A percentile compares a stretch with the other conserved stretches of the same genome.
phyloP scores from a whole-genome alignment of 2,797 vertebrate species.

The Xiphophorus birchmanni region DNA sequence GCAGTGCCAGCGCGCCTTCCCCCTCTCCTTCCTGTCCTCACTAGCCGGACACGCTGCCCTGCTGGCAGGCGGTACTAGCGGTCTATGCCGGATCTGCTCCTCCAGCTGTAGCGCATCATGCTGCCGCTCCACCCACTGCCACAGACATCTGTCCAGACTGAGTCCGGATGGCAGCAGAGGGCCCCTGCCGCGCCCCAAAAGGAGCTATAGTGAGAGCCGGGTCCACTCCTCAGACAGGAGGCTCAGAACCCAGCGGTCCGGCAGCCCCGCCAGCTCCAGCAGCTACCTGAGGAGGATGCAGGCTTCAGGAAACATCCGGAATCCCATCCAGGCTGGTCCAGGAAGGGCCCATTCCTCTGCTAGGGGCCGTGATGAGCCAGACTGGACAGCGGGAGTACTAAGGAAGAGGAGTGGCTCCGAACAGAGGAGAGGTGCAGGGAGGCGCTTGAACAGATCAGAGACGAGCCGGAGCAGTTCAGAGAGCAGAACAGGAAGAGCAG shows the following conservation, averaged over 20 bases:
- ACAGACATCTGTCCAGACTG: constrained; percentile 51
- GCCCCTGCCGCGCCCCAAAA: constrained; percentile 41
- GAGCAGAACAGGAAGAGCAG: constrained; percentile 46
- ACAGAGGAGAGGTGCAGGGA: constrained; percentile 47
- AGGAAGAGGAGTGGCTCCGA: constrained; percentile 59
- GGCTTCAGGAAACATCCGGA: constrained; percentile 80
- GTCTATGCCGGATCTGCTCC: constrained; percentile 58
- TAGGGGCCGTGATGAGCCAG: constrained; percentile 3
- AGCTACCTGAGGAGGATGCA: constrained; percentile 80
- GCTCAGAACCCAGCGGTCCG: constrained; percentile 31
- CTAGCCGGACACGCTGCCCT: constrained; percentile 62
- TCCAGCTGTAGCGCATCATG: constrained; percentile 40
- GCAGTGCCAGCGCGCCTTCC: constrained; percentile 82
- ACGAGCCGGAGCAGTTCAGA: constrained; percentile 56
- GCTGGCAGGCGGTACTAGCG: constrained; percentile 62
- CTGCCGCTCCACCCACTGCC: constrained; percentile 53
- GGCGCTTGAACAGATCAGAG: constrained; percentile 27
- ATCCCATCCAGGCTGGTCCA: constrained; percentile 49
- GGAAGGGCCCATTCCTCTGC: constrained; percentile 28
- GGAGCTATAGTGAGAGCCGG: constrained; percentile 80
- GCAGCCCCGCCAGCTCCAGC: constrained; percentile 54
- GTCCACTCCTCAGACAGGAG: constrained; percentile 38
- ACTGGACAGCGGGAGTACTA: constrained; percentile 21
- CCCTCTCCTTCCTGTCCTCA: constrained; percentile 75
- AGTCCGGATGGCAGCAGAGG: constrained; percentile 56